These are phyloP conservation scores for Bradypodion ventrale DNA, from an alignment of 2,797 vertebrate species.

Conservation along the genomic window DNA sequence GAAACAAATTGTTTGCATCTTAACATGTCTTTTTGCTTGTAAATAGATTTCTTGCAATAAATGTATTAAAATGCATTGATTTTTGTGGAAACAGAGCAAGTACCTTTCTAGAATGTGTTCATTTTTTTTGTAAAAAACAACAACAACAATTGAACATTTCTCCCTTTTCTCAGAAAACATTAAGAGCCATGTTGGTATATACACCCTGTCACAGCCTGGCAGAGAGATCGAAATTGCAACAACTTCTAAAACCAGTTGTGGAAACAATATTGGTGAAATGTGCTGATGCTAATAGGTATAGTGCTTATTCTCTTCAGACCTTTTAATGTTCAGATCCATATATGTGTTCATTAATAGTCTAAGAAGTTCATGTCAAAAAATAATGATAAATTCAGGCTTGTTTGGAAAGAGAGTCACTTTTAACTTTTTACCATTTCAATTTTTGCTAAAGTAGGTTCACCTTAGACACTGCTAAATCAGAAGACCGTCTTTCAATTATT, in stretches of 20 bases:
- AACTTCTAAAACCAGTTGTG: constrained; percentile 87
- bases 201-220: constrained; percentile 84
- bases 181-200: constrained; percentile 91
- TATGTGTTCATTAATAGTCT: not conserved
- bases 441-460: not conserved
- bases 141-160: constrained; percentile 4
- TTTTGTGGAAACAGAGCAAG: not conserved
- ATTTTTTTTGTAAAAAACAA: constrained; percentile 27
- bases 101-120: not conserved
- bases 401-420: no score
- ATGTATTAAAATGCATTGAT: not conserved
- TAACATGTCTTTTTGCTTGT: not conserved
- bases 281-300: constrained; percentile 89
- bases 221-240: constrained; percentile 84
- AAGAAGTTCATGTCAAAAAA: not conserved
- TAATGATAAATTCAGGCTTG: no score
- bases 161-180: constrained; percentile 80
- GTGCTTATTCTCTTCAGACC: not conserved
- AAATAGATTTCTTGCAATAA: not conserved
- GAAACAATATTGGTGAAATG: constrained; percentile 91
- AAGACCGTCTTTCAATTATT: not conserved
- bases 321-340: constrained; percentile 5
- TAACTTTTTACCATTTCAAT: not conserved
- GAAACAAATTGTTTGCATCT: not conserved
- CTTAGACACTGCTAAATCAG: not conserved